These are phyloP conservation scores for Lycophotia porphyrea DNA, from an alignment of 2,888 invertebrate species.

Conservation along the genomic window DNA sequence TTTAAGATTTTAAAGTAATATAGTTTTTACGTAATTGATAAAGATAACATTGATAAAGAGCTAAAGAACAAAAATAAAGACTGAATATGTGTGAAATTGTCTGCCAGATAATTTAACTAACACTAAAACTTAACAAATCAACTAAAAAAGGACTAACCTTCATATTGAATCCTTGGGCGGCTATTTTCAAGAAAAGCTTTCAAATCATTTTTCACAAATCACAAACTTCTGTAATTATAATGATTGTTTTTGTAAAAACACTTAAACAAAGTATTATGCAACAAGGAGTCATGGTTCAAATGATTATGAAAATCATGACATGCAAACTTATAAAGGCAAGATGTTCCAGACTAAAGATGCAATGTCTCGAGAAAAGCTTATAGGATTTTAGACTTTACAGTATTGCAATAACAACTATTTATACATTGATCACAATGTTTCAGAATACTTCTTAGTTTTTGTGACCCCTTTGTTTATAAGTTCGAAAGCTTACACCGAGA, in stretches of 20 bases:
- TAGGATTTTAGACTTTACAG: neutral
- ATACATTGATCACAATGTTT: neutral
- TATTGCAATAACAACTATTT: neutral
- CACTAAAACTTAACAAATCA: neutral
- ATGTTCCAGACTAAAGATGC: neutral
- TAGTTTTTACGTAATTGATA: too few relatives aligned
- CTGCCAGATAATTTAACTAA: neutral
- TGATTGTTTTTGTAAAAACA: neutral
- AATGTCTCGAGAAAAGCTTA: conserved; percentile 3
- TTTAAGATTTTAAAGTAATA: too few relatives aligned
- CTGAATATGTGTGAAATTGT: too few relatives aligned
- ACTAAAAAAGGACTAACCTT: conserved; percentile 25
- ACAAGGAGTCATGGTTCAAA: conserved; percentile 2
- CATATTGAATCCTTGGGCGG: neutral
- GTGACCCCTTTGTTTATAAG: conserved; percentile 31
- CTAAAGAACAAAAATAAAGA: too few relatives aligned
- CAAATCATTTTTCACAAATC: neutral
- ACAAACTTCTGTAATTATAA: neutral
- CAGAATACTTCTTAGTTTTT: neutral
- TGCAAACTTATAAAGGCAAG: conserved; percentile 27
- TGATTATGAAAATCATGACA: conserved; percentile 12
- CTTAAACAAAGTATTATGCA: conserved; percentile 1
- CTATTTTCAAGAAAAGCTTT: neutral
- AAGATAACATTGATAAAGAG: neutral
- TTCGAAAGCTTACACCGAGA: conserved; percentile 28